Conservation (phyloP, 2,113 vertebrate species). For the Sminthopsis crassicaudata region DNA sequence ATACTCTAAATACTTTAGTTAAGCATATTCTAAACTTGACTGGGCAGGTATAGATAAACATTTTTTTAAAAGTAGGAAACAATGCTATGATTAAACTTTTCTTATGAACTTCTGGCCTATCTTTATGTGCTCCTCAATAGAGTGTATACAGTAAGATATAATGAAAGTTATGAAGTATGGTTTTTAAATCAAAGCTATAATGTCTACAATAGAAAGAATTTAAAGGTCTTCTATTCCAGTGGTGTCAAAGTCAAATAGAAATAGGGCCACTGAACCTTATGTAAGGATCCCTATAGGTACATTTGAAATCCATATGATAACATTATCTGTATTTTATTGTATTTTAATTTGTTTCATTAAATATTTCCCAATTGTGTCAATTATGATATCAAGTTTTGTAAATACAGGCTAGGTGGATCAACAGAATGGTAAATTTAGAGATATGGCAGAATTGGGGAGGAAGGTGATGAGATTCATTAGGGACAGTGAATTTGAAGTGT, state of each 20-base stretch:
- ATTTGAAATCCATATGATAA: not conserved
- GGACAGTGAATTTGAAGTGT: not conserved
- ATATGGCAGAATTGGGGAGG: not conserved
- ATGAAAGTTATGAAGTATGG: not conserved
- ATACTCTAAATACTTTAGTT: conserved; percentile 39
- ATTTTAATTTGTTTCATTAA: not conserved
- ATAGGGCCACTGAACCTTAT: not conserved
- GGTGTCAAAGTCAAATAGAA: not conserved
- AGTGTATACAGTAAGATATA: not conserved
- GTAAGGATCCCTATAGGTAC: not conserved
- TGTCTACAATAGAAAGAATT: not conserved
- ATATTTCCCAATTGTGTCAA: not conserved
- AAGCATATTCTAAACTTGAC: conserved; percentile 60
- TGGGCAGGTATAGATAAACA: conserved; percentile 59
- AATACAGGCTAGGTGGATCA: not conserved
- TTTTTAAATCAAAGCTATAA: not conserved
- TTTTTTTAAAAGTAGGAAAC: conserved; percentile 62
- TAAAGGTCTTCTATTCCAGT: not conserved
- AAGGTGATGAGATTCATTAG: not conserved
- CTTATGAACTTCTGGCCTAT: conserved; percentile 5
- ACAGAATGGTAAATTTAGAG: not conserved
- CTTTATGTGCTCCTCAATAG: conserved; percentile 27
- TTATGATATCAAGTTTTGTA: not conserved
- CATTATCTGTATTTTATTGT: not conserved
- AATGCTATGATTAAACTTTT: conserved; percentile 34